phyloP scores from a whole-genome alignment of 2,797 vertebrate genomes.

The Chaetodon trifasciatus region DNA sequence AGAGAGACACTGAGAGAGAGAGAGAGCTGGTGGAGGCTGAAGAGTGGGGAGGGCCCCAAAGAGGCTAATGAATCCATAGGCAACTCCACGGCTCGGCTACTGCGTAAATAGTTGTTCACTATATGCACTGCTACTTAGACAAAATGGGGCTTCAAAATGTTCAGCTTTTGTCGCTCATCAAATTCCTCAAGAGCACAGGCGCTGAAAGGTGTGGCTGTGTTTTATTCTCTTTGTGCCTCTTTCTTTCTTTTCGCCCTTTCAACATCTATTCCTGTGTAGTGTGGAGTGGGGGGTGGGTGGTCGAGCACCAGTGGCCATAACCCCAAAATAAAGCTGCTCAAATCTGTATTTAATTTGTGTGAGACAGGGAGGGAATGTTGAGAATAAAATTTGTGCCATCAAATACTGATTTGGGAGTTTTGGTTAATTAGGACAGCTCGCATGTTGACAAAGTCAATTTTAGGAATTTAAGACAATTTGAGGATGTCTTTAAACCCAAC shows the following conservation, averaged over 20 bases:
- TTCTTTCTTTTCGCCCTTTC: slow-evolving; percentile 74
- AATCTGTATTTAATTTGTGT: slow-evolving; percentile 20
- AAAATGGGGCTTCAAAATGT: slow-evolving; percentile 94
- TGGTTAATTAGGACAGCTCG: not conserved
- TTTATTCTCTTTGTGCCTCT: slow-evolving; percentile 71
- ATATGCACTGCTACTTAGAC: slow-evolving; percentile 94
- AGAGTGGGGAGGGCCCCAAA: slow-evolving; percentile 89
- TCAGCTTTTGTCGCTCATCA: slow-evolving; percentile 94
- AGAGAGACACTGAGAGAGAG: slow-evolving; percentile 69
- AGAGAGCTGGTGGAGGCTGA: slow-evolving; percentile 86
- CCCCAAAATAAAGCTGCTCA: slow-evolving; percentile 52
- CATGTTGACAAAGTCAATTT: not conserved
- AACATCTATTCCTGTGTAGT: slow-evolving; percentile 58
- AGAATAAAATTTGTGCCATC: not conserved
- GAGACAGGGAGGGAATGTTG: not conserved
- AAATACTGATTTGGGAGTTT: slow-evolving; percentile 11
- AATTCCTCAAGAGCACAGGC: slow-evolving; percentile 96
- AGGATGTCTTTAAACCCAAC: not conserved
- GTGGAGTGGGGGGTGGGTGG: slow-evolving; percentile 40
- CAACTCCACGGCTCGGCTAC: slow-evolving; percentile 94
- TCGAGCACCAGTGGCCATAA: slow-evolving; percentile 48
- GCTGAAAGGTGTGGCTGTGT: slow-evolving; percentile 84
- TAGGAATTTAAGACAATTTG: not conserved
- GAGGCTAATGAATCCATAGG: slow-evolving; percentile 99
- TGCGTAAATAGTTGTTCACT: slow-evolving; percentile 86